Evolutionary conservation across 2,888 invertebrate genomes (phyloP).

Genomic region (Candidula unifasciata): DNA sequence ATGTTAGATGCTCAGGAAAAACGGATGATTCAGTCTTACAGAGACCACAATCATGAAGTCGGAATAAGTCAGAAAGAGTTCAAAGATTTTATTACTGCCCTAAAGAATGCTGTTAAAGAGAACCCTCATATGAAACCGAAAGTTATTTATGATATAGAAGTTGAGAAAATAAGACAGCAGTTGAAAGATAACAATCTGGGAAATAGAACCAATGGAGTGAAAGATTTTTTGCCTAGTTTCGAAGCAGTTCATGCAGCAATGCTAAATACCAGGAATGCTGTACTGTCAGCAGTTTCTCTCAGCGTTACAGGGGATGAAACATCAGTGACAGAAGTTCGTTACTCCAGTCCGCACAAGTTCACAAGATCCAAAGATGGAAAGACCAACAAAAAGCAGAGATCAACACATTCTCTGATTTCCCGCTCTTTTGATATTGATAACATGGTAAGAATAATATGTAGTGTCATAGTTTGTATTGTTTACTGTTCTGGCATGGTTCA

Average conservation of each 20-base stretch:
- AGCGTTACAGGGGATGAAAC: conserved; percentile 27
- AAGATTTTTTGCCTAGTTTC: conserved; percentile 33
- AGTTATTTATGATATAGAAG: conserved; percentile 35
- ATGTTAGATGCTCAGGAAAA: conserved; percentile 36
- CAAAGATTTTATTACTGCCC: conserved; percentile 40
- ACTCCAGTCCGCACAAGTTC: conserved; percentile 8
- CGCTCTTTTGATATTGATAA: conserved; percentile 26
- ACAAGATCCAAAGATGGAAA: conserved; percentile 44
- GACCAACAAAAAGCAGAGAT: conserved; percentile 13
- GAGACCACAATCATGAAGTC: conserved; percentile 42
- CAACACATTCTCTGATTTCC: background rate
- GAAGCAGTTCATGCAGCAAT: conserved; percentile 40
- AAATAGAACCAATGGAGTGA: background rate
- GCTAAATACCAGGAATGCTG: conserved; percentile 46
- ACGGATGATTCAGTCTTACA: conserved; percentile 22
- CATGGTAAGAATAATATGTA: conserved; percentile 27
- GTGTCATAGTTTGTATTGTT: background rate
- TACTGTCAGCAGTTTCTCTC: conserved; percentile 42
- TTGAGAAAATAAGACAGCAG: conserved; percentile 20
- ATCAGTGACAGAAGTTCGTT: background rate
- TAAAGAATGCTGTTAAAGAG: conserved; percentile 45
- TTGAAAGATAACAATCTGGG: conserved; percentile 12
- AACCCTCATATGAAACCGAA: conserved; percentile 49
- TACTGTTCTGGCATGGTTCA: background rate
- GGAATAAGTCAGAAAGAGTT: conserved; percentile 39